Percentiles rank a stretch among this genome's conserved stretches.
Conservation (phyloP, 2,113 vertebrate genomes). For the Tympanuchus pallidicinctus region DNA sequence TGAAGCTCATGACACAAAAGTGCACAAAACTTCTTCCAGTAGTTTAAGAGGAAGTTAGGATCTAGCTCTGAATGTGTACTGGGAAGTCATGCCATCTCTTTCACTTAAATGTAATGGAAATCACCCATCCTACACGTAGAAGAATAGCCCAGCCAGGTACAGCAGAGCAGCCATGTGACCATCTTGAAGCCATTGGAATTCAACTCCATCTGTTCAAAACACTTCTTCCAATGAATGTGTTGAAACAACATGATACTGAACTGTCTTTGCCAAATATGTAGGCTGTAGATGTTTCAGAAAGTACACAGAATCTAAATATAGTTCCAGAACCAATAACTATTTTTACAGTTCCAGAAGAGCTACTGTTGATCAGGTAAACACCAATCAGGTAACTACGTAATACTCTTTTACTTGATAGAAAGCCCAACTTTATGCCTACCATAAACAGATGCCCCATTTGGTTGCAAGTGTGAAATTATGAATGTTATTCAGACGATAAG, state of each 20-base stretch:
- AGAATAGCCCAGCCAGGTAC: neutral
- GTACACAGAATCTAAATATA: neutral
- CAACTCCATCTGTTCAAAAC: neutral
- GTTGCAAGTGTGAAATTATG: neutral
- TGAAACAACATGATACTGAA: neutral
- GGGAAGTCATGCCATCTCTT: neutral
- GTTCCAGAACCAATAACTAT: neutral
- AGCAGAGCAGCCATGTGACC: neutral
- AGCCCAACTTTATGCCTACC: neutral
- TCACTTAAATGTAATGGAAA: neutral
- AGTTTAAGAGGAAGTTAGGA: neutral
- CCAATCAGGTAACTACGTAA: neutral
- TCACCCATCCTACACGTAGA: neutral
- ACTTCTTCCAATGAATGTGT: neutral
- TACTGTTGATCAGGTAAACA: neutral
- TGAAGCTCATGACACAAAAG: neutral
- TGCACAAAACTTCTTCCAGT: neutral
- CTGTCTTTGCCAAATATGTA: neutral
- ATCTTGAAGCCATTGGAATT: neutral
- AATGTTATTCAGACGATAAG: neutral
- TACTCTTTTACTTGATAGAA: neutral
- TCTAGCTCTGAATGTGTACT: neutral
- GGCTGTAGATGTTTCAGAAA: neutral
- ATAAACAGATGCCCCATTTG: neutral
- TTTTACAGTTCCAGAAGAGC: neutral